Conservation (phyloP, 2,888 invertebrate species). For the Pseudoips prasinana region DNA sequence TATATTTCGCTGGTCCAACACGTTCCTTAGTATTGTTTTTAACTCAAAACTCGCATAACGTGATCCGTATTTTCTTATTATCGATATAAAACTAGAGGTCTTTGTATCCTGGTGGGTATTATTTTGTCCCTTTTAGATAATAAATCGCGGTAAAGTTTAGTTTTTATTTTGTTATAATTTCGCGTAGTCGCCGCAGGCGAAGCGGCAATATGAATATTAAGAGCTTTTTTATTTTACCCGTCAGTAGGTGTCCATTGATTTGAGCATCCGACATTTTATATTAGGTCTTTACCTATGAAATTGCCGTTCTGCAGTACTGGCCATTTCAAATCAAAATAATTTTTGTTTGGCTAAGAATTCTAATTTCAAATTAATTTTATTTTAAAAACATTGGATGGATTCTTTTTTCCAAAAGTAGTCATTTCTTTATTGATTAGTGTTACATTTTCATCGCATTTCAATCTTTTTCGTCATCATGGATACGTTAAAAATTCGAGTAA, state of each 20-base stretch:
- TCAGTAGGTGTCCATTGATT: constrained; percentile 38
- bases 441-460: too few species aligned
- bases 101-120: constrained; percentile 34
- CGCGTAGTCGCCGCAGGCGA: constrained; percentile 70
- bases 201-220: constrained; percentile 71
- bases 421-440: too few species aligned
- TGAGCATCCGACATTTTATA: constrained; percentile 22
- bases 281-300: too few species aligned
- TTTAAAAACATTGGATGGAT: too few species aligned
- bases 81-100: constrained; percentile 29
- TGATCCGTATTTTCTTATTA: constrained; percentile 22
- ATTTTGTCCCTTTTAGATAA: constrained; percentile 64
- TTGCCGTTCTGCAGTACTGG: too few species aligned
- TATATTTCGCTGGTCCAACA: constrained; percentile 59
- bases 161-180: constrained; percentile 79
- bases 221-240: constrained; percentile 48
- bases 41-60: constrained; percentile 32
- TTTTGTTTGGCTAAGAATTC: too few species aligned
- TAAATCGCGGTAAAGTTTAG: constrained; percentile 60
- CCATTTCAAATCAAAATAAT: too few species aligned
- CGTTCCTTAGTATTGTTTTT: constrained; percentile 57
- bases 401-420: too few species aligned
- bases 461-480: too few species aligned
- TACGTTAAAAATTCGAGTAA: too few species aligned
- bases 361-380: too few species aligned